These are phyloP conservation scores for Siniperca obscura DNA, from an alignment of 2,797 vertebrate species.

Conservation along the genomic window DNA sequence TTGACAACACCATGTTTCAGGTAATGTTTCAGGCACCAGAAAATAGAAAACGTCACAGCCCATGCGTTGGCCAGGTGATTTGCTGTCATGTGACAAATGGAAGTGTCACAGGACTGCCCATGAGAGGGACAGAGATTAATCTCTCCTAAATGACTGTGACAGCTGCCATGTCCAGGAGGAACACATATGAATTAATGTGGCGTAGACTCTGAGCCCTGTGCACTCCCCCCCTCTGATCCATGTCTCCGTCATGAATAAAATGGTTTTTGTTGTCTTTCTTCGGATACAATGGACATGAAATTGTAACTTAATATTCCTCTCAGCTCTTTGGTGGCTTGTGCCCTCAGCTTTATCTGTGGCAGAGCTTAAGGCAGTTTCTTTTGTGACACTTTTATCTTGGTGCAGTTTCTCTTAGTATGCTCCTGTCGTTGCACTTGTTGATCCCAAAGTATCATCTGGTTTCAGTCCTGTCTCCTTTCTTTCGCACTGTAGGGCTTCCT, in stretches of 20 bases:
- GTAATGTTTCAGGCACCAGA: constrained; percentile 1
- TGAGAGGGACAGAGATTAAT: constrained; percentile 59
- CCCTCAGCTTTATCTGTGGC: not conserved
- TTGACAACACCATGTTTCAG: constrained; percentile 33
- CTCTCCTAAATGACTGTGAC: constrained; percentile 68
- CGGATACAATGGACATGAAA: not conserved
- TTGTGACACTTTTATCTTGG: not conserved
- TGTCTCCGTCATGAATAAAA: constrained; percentile 25
- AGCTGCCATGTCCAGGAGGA: constrained; percentile 63
- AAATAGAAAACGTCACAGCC: constrained; percentile 31
- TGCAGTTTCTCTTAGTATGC: not conserved
- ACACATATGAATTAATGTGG: constrained; percentile 59
- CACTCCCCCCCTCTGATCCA: not conserved
- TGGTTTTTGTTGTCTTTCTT: constrained; percentile 24
- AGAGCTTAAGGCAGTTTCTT: not conserved
- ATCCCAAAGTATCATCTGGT: constrained; percentile 21
- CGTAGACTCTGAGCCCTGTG: not conserved
- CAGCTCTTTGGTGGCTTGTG: not conserved
- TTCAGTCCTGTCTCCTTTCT: not conserved
- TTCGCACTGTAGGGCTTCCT: not conserved
- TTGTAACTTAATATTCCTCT: constrained; percentile 10
- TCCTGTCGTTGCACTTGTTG: constrained; percentile 18
- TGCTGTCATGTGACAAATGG: constrained; percentile 67
- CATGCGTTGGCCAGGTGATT: constrained; percentile 41
- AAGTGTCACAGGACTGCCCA: constrained; percentile 65